These are phyloP conservation scores for Campoletis raptor DNA, from an alignment of 2,888 invertebrate genomes.

Conservation along the genomic window DNA sequence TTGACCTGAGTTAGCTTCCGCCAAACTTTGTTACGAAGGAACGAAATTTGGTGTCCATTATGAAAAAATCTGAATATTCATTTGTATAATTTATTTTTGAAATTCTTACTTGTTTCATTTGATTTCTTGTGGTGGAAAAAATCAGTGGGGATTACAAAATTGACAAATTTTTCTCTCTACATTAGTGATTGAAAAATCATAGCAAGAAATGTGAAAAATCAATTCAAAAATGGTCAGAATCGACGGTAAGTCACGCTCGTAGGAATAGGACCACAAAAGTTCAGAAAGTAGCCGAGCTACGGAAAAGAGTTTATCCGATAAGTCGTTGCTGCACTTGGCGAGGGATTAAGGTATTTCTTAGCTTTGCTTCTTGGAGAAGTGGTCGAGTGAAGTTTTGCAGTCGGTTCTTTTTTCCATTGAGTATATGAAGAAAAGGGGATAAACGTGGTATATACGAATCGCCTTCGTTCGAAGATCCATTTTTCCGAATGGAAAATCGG, in stretches of 20 bases:
- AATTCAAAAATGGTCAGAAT: slow-evolving; percentile 13
- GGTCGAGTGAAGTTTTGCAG: background rate
- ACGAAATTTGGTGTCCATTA: background rate
- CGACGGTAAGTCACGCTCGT: background rate
- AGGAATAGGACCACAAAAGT: background rate
- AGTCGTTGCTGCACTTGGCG: slow-evolving; percentile 60
- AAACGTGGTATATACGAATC: slow-evolving; percentile 19
- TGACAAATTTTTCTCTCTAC: background rate
- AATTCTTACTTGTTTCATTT: background rate
- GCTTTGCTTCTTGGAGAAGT: slow-evolving; percentile 32
- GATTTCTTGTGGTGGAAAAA: background rate
- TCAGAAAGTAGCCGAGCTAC: slow-evolving; percentile 26
- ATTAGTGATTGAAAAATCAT: background rate
- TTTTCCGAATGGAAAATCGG: slow-evolving; percentile 59
- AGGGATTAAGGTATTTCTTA: slow-evolving; percentile 61
- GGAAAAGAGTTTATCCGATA: slow-evolving; percentile 59
- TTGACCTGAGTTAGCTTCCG: background rate
- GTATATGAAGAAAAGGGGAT: slow-evolving; percentile 40
- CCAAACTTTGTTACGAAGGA: background rate
- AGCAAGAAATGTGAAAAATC: background rate
- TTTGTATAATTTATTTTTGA: background rate
- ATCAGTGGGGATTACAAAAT: background rate
- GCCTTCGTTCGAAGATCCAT: slow-evolving; percentile 57
- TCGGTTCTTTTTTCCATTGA: slow-evolving; percentile 37
- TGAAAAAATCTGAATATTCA: background rate